A percentile compares a stretch with the other conserved stretches of the same genome.
Conservation (phyloP, 2,797 vertebrate genomes). For the Masticophis lateralis region DNA sequence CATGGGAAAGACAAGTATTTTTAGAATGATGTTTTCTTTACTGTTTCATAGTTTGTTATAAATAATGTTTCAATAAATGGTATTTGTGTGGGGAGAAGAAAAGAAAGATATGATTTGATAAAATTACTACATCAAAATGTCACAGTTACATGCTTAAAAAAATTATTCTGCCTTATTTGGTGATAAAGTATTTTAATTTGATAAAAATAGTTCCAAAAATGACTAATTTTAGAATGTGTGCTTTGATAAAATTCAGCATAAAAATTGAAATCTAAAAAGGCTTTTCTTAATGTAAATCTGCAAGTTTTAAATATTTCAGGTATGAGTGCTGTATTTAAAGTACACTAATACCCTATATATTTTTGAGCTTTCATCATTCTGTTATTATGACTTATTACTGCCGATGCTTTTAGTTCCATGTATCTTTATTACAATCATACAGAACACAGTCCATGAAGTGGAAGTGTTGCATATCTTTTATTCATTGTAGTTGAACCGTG, state of each 20-base stretch:
- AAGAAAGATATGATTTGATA: conserved; percentile 74
- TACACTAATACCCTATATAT: conserved; percentile 17
- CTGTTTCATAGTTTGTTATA: conserved; percentile 54
- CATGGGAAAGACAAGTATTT: conserved; percentile 35
- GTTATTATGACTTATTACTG: conserved; percentile 29
- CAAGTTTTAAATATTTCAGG: conserved; percentile 53
- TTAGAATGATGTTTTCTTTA: conserved; percentile 71
- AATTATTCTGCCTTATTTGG: conserved; percentile 69
- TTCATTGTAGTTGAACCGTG: neutral
- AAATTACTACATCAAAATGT: conserved; percentile 75
- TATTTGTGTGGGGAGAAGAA: conserved; percentile 42
- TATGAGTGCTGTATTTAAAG: conserved; percentile 38
- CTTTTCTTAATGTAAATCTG: conserved; percentile 58
- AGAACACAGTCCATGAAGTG: neutral
- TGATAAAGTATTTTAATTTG: conserved; percentile 75
- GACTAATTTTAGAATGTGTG: conserved; percentile 59
- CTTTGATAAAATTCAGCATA: conserved; percentile 68
- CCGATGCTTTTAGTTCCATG: neutral
- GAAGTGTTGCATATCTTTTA: neutral
- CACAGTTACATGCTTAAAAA: conserved; percentile 69
- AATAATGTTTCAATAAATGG: conserved; percentile 70
- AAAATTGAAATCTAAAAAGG: conserved; percentile 65
- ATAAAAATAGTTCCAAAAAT: conserved; percentile 71
- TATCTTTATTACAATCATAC: neutral
- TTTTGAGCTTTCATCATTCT: conserved; percentile 15